Percentiles rank a stretch among this genome's conserved stretches.
Conservation (phyloP, 2,797 vertebrate species). For the Poecilia velifera region DNA sequence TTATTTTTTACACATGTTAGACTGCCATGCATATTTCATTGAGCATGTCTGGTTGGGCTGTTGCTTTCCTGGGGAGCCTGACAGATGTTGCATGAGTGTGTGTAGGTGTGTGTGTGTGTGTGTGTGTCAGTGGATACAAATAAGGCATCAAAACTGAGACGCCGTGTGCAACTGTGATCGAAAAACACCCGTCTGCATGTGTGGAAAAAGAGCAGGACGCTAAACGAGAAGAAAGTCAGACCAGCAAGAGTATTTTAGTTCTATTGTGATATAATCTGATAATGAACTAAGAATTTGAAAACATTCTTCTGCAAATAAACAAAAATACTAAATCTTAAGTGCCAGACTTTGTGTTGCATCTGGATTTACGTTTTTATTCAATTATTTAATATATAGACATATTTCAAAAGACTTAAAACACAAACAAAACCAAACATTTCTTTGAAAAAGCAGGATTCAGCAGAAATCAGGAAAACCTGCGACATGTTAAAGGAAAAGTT, state of each 20-base stretch:
- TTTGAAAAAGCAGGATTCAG: background rate
- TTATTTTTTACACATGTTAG: constrained; percentile 58
- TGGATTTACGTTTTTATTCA: background rate
- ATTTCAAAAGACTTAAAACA: background rate
- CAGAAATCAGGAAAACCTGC: background rate
- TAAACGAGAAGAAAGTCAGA: background rate
- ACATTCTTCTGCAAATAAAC: background rate
- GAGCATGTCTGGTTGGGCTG: constrained; percentile 63
- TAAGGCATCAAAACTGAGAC: constrained; percentile 40
- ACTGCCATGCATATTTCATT: constrained; percentile 71
- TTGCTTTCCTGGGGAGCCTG: constrained; percentile 59
- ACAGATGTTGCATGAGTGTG: constrained; percentile 58
- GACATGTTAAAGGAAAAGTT: constrained; percentile 16
- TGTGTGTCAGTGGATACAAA: constrained; percentile 35
- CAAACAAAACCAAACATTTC: background rate
- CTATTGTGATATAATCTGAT: background rate
- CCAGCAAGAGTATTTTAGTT: background rate
- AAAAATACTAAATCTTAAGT: background rate
- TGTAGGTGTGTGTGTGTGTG: constrained; percentile 11
- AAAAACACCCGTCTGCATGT: constrained; percentile 25
- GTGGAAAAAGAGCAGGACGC: background rate
- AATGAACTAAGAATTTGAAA: background rate
- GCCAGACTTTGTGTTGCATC: background rate
- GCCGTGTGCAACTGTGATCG: background rate
- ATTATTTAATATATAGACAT: background rate